These are phyloP conservation scores for Aporophyla nigra DNA, from an alignment of 2,888 invertebrate species.

Conservation along the genomic window DNA sequence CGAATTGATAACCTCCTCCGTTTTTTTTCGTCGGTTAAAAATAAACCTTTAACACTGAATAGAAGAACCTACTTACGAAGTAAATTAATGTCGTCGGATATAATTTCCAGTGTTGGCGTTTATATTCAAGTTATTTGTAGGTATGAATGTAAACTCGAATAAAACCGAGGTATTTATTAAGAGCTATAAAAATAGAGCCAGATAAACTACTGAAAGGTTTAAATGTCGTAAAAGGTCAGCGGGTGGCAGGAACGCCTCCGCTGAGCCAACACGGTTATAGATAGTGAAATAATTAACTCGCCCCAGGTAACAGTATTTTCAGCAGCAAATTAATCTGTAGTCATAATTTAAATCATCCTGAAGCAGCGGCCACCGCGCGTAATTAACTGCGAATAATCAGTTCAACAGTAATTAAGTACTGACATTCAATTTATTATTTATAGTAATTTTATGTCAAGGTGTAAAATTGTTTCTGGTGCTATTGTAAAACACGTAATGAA, in stretches of 20 bases:
- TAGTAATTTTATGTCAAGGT: conserved; percentile 3
- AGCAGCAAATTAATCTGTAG: conserved; percentile 60
- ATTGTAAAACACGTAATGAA: not conserved
- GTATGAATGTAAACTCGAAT: conserved; percentile 15
- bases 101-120: conserved; percentile 4
- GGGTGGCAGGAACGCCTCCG: conserved; percentile 32
- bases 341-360: conserved; percentile 61
- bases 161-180: conserved; percentile 31
- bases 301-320: conserved; percentile 61
- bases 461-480: not conserved
- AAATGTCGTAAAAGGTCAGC: conserved; percentile 60
- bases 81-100: conserved; percentile 13
- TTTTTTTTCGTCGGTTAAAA: too few relatives aligned
- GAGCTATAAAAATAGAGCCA: conserved; percentile 47
- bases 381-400: conserved; percentile 64
- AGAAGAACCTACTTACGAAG: not conserved
- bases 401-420: conserved; percentile 49
- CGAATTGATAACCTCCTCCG: too few relatives aligned
- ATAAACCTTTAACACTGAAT: conserved; percentile 1
- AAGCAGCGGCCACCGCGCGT: conserved; percentile 43
- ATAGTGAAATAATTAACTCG: conserved; percentile 62
- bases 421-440: conserved; percentile 39
- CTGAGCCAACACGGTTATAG: conserved; percentile 46
- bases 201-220: conserved; percentile 49
- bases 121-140: conserved; percentile 17